Evolutionary conservation across 2,888 invertebrate species (phyloP).

Genomic region (Alloscopus bannaensis): DNA sequence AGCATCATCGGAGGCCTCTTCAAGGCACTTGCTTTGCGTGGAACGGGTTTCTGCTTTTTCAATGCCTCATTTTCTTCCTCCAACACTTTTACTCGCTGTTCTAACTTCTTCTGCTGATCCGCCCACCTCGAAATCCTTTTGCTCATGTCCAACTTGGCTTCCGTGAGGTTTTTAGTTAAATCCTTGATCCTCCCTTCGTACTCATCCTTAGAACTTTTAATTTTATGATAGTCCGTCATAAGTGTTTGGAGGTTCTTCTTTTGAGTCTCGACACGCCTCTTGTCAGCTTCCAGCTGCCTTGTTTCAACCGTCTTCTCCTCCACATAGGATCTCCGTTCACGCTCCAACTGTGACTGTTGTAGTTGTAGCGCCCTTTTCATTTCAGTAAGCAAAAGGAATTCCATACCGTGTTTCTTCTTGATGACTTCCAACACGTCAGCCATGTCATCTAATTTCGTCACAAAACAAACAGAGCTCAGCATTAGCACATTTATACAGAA

Average conservation of each 20-base stretch:
- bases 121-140: slow-evolving; percentile 50
- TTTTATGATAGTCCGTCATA: slow-evolving; percentile 42
- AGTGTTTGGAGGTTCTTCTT: slow-evolving; percentile 34
- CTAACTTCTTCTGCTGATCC: slow-evolving; percentile 58
- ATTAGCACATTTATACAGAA: too few species aligned
- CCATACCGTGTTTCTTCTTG: slow-evolving; percentile 14
- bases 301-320: slow-evolving; percentile 16
- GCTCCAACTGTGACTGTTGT: slow-evolving; percentile 16
- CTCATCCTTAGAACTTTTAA: slow-evolving; percentile 44
- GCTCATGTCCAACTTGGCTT: slow-evolving; percentile 54
- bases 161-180: slow-evolving; percentile 53
- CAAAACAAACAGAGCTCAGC: too few species aligned
- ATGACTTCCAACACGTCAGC: slow-evolving; percentile 28
- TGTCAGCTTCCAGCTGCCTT: slow-evolving; percentile 23
- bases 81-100: slow-evolving; percentile 50
- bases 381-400: slow-evolving; percentile 24
- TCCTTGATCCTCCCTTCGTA: slow-evolving; percentile 45
- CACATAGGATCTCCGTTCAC: slow-evolving; percentile 24
- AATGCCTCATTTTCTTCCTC: slow-evolving; percentile 59
- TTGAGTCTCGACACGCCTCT: slow-evolving; percentile 32
- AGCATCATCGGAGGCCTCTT: slow-evolving; percentile 42
- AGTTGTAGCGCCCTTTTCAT: slow-evolving; percentile 19
- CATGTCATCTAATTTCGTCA: too few species aligned
- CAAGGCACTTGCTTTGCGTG: slow-evolving; percentile 16
- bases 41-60: slow-evolving; percentile 26